Evolutionary conservation across 2,797 vertebrate genomes (phyloP).

Genomic region (Eremophila alpestris): DNA sequence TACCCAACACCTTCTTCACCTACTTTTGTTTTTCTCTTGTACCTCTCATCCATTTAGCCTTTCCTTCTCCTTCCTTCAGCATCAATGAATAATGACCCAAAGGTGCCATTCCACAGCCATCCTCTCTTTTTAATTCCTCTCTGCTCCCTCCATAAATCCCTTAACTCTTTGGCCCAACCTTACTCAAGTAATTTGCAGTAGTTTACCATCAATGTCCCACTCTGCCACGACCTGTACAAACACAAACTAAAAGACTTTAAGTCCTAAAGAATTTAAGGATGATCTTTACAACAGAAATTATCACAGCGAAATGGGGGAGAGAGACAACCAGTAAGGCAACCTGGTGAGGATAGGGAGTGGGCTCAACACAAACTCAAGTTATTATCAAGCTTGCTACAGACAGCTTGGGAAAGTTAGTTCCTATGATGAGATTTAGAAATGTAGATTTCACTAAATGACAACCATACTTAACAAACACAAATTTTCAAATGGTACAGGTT

Average conservation of each 20-base stretch:
- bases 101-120: not conserved
- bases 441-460: not conserved
- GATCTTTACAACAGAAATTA: not conserved
- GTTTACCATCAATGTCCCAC: not conserved
- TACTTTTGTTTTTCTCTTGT: not conserved
- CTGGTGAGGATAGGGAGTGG: not conserved
- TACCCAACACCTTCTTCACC: not conserved
- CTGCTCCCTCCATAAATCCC: not conserved
- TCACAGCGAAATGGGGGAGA: not conserved
- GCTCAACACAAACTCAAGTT: not conserved
- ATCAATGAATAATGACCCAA: not conserved
- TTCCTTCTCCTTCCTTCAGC: not conserved
- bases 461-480: not conserved
- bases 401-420: too few relatives aligned
- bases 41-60: not conserved
- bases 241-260: not conserved
- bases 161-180: not conserved
- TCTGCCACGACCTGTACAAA: not conserved
- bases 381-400: not conserved
- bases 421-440: not conserved
- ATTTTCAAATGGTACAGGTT: not conserved
- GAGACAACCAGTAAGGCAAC: not conserved
- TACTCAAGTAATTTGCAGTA: not conserved
- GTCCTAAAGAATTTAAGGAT: not conserved
- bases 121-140: not conserved